Evolutionary conservation across 2,113 vertebrate species (phyloP).

Genomic region (Malurus melanocephalus): DNA sequence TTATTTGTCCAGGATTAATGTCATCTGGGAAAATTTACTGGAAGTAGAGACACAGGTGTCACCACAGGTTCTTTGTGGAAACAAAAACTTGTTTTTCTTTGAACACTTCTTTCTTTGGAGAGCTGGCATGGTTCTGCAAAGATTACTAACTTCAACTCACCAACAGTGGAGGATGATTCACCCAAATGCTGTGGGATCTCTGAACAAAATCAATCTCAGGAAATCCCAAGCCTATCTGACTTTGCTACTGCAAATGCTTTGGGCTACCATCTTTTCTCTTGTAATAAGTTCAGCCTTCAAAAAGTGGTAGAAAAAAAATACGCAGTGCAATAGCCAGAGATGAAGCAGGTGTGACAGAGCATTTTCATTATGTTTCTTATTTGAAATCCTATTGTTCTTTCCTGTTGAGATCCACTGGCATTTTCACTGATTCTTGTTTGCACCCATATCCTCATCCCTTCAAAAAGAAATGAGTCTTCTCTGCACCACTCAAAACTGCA

Average conservation of each 20-base stretch:
- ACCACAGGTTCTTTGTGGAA: background rate
- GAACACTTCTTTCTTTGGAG: background rate
- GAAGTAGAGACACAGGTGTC: background rate
- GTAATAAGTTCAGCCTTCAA: background rate
- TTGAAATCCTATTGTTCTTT: background rate
- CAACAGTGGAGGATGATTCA: background rate
- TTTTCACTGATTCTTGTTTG: background rate
- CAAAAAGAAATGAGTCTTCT: background rate
- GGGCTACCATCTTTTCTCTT: background rate
- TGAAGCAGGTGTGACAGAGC: background rate
- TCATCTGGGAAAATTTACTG: background rate
- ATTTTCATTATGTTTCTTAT: background rate
- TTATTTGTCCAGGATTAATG: background rate
- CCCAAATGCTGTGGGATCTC: background rate
- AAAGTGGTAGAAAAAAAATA: background rate
- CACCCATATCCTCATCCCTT: background rate
- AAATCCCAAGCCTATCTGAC: background rate
- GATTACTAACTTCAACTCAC: background rate
- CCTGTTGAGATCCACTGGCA: background rate
- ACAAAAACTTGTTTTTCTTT: background rate
- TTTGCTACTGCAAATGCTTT: background rate
- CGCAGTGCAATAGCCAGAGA: background rate
- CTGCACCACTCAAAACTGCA: background rate
- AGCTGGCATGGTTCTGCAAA: background rate
- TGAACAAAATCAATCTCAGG: background rate